A percentile compares a stretch with the other conserved stretches of the same genome.
phyloP scores from a whole-genome alignment of 2,888 invertebrate species.

The Dryococelus australis region DNA sequence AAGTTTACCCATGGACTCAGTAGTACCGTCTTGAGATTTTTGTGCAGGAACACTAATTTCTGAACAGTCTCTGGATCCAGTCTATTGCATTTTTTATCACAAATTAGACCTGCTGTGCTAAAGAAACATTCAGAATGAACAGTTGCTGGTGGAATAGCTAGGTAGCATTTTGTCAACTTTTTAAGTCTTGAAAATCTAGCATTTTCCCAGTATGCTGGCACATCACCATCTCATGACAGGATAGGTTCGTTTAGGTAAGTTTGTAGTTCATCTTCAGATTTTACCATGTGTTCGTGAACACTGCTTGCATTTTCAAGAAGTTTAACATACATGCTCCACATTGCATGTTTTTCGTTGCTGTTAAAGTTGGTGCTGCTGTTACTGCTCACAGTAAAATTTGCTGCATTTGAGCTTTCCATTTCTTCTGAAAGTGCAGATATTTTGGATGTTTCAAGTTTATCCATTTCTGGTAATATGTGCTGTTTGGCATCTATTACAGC shows the following conservation, averaged over 20 bases:
- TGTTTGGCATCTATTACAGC: background rate
- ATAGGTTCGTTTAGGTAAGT: background rate
- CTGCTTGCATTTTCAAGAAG: background rate
- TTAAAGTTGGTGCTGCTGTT: too few relatives aligned
- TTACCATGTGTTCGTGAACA: background rate
- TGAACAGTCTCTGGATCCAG: conserved; percentile 13
- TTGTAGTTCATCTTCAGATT: background rate
- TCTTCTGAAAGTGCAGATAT: background rate
- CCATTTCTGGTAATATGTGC: background rate
- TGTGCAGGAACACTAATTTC: background rate
- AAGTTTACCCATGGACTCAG: too few relatives aligned
- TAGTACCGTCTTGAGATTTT: background rate
- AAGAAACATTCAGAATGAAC: background rate
- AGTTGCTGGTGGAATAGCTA: background rate
- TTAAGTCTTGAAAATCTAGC: background rate
- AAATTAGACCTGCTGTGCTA: background rate
- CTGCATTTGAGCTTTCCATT: background rate
- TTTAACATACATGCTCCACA: too few relatives aligned
- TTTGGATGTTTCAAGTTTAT: background rate
- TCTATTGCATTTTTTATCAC: too few relatives aligned
- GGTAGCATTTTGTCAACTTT: too few relatives aligned
- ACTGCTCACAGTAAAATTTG: background rate
- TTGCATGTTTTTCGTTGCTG: too few relatives aligned
- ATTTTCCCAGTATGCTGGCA: background rate
- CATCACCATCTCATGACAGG: background rate